Base-by-base conservation (phyloP, 2,113 vertebrate genomes). In the Ptychochromis oligacanthus region DNA sequence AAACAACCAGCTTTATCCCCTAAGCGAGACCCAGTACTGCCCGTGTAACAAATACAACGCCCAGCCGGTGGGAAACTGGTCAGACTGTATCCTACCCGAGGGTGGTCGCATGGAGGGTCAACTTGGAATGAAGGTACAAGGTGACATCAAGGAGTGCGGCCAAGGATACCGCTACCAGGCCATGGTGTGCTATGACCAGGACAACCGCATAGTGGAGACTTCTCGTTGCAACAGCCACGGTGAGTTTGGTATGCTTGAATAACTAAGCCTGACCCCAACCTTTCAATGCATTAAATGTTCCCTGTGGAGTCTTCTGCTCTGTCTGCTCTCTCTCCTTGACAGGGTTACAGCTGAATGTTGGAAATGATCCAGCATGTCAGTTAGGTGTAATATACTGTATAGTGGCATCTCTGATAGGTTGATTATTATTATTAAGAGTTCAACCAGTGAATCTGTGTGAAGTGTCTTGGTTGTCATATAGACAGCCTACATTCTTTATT, bases 91-190 rank as follows among this genome's bases (percentile, higher is more conserved):
- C 76, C 93, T 99, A 6, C 97, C 97, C 0, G 98, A 99, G 72
- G 97, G 97, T 0, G 97, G 94, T 7, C 92, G 96, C 59, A 77
- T 93, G 52, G 98, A 99, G 87, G 94, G 93, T 0, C 83, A 97
- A 6, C 90, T 97, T 90, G 98, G 97, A 67, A 95, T 96, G 96
- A 99, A 97, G 88, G 95, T 96, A 0, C 97, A 97, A 91, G 98
- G 97, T 28, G 98, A 99, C 15, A 83, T 96, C 85, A 99, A 97
- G 90, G 98, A 99, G 26, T 99, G 98, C 14, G 98, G 98, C 8
- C 98, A 98, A 91, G 98, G 98, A 5, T 97, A 99, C 76, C 98
- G 98, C 14, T 99, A 97, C 94, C 98, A 99, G 91, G 96, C 98
- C 61, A 97, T 97, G 97, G 98, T 96, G 0, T 99, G 98, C 93